Conservation (phyloP, 2,888 invertebrate species). For the Ectemnius lituratus region DNA sequence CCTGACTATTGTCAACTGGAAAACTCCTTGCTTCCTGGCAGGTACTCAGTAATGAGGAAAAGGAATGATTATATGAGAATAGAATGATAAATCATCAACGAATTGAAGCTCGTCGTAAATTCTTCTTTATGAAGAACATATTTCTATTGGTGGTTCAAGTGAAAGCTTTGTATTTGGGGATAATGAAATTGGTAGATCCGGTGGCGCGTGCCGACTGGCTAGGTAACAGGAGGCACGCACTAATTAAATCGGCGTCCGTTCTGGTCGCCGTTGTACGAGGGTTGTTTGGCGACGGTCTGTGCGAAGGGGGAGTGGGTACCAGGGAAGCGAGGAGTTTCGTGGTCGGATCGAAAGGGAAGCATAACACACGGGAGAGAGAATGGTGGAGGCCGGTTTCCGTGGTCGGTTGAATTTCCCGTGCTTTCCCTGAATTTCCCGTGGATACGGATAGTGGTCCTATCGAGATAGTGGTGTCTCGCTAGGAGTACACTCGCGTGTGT, state of each 20-base stretch:
- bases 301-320: not conserved
- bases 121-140: too few relatives aligned
- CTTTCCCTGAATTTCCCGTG: not conserved
- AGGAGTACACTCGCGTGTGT: too few relatives aligned
- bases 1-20: not conserved
- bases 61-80: too few relatives aligned
- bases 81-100: too few relatives aligned
- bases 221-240: not conserved
- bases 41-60: too few relatives aligned
- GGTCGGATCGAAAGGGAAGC: conserved; percentile 2
- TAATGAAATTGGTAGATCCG: not conserved
- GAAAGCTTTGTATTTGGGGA: too few relatives aligned
- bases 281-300: not conserved
- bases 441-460: not conserved
- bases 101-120: too few relatives aligned
- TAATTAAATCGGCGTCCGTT: conserved; percentile 5
- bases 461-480: too few relatives aligned
- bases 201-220: not conserved
- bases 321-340: not conserved
- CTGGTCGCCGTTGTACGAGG: not conserved
- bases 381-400: not conserved
- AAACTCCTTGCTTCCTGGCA: too few relatives aligned
- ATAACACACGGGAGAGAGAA: not conserved
- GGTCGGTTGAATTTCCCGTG: not conserved
- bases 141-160: too few relatives aligned